Percentiles rank a stretch among this genome's conserved stretches.
Evolutionary conservation across 2,113 vertebrate species (phyloP).

Genomic region (Poeciliopsis occidentalis): DNA sequence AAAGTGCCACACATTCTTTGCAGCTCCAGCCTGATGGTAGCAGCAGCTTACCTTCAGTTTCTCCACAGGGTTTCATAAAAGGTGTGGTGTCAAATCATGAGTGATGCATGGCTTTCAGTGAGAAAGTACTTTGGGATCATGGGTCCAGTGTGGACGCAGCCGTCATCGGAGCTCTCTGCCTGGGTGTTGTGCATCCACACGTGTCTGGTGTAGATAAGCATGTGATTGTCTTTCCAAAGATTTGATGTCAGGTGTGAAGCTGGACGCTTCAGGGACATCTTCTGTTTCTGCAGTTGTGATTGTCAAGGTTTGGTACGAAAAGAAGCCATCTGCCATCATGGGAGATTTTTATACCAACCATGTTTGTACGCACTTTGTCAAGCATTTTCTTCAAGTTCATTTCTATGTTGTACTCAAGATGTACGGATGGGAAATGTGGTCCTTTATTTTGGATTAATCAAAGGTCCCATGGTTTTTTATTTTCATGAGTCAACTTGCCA

Average conservation of each 20-base stretch:
- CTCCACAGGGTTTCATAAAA: slow-evolving; percentile 79
- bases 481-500: background rate
- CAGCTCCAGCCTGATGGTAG: background rate
- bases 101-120: slow-evolving; percentile 81
- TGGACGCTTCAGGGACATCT: slow-evolving; percentile 77
- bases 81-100: slow-evolving; percentile 82
- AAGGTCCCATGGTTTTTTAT: background rate
- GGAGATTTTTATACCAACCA: background rate
- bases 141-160: slow-evolving; percentile 90
- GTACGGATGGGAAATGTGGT: background rate
- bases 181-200: slow-evolving; percentile 86
- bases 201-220: slow-evolving; percentile 89
- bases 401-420: too few relatives aligned
- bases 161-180: slow-evolving; percentile 82
- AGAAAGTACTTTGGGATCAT: slow-evolving; percentile 79
- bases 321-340: background rate
- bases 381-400: too few relatives aligned
- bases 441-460: background rate
- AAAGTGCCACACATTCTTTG: background rate
- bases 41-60: background rate
- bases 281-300: slow-evolving; percentile 38
- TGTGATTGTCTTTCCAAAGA: slow-evolving; percentile 48
- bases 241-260: slow-evolving; percentile 36
- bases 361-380: background rate
- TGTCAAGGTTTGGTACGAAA: background rate